Evolutionary conservation across 2,888 invertebrate genomes (phyloP), one percentile per base, ranked within the genome.

Genomic region (Morpho achilles): DNA sequence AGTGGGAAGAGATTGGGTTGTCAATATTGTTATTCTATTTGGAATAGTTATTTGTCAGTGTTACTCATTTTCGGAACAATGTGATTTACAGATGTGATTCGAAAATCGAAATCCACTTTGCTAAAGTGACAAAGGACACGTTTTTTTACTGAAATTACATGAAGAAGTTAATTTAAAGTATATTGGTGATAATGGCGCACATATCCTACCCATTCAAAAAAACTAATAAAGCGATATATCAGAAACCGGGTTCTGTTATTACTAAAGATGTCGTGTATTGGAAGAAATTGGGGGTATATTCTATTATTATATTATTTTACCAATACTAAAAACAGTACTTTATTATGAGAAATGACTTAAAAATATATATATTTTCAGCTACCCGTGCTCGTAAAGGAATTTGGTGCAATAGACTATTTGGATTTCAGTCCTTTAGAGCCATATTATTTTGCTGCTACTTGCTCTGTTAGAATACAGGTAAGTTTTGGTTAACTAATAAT

Each of bases 341-440:
- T 9, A 41, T 9, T 46, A 3, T 48, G 32, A 42, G 6, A 46
- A 7, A 9, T 43, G 7, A 43, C 8, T 6, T 3, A 3, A 9
- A 43, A 43, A 9, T 3, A 43, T 43, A 7, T 3, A 40, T 41
- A 8, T 47, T 83, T 87, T 59, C 77, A 88, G 98, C 92, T 93
- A 59, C 97, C 98, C 39, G 95, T 97, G 2, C 91, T 97, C 45
- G 93, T 97, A 0, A 98, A 98, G 82, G 98, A 99, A 82, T 97
- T 96, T 83, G 97, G 97, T 23, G 94, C 96, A 0, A 96, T 99
- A 56, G 97, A 98, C 76, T 95, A 96, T 74, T 93, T 99, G 48
- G 96, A 98, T 78, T 97, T 99, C 76, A 96, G 96, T 62, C 97
- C 97, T 0, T 92, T 95, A 8, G 95, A 97, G 74, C 98, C 98